These are phyloP conservation scores for Falco novaeseelandiae DNA, from an alignment of 2,797 vertebrate genomes.

Conservation along the genomic window DNA sequence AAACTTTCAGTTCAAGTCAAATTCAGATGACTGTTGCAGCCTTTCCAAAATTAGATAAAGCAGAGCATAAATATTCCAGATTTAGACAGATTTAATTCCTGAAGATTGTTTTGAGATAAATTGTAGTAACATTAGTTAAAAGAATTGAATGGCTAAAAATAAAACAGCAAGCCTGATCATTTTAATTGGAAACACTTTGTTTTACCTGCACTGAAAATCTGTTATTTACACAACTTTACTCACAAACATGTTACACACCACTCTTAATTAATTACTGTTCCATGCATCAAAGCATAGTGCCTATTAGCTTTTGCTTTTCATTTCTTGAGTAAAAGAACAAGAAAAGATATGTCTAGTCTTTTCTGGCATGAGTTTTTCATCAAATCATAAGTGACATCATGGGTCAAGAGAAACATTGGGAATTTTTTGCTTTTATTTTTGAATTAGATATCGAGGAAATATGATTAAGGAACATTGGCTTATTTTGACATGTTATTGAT, in stretches of 20 bases:
- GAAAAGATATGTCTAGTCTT: background rate
- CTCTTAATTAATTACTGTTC: background rate
- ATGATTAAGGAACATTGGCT: background rate
- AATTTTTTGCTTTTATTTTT: background rate
- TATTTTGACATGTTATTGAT: background rate
- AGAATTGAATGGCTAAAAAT: background rate
- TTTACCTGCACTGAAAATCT: background rate
- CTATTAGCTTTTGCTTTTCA: background rate
- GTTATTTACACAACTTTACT: background rate
- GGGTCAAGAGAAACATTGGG: background rate
- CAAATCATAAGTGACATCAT: background rate
- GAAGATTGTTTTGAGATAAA: background rate
- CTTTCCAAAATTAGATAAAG: background rate
- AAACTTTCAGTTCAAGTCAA: background rate
- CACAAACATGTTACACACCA: background rate
- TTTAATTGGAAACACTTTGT: background rate
- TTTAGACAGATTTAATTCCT: background rate
- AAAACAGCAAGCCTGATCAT: background rate
- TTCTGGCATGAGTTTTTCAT: background rate
- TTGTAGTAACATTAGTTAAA: background rate
- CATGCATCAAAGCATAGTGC: background rate
- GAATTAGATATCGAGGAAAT: background rate
- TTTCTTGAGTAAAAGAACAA: background rate
- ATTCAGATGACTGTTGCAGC: background rate
- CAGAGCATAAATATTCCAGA: background rate